Conservation (phyloP, 2,113 vertebrate genomes). For the Otis tarda region DNA sequence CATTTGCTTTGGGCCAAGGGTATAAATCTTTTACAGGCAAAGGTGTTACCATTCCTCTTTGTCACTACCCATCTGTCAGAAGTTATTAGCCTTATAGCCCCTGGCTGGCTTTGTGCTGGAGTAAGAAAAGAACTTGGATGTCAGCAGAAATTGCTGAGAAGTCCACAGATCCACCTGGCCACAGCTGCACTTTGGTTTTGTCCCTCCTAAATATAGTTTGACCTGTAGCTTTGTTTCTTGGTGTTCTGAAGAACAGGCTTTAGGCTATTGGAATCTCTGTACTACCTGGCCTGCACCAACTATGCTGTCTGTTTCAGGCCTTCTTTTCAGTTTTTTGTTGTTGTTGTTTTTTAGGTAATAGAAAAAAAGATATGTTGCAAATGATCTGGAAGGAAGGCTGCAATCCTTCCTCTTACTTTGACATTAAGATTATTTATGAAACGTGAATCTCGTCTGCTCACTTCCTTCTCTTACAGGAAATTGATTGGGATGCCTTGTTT, state of each 20-base stretch:
- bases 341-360: not conserved
- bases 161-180: not conserved
- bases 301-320: not conserved
- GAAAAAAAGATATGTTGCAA: not conserved
- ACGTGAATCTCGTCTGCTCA: not conserved
- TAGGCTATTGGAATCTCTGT: not conserved
- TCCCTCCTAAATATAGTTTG: not conserved
- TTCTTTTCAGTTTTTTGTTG: not conserved
- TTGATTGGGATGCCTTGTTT: slow-evolving; percentile 88
- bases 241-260: not conserved
- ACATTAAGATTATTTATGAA: too few relatives aligned
- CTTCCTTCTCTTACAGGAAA: slow-evolving; percentile 69
- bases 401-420: not conserved
- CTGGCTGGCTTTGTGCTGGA: not conserved
- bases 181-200: not conserved
- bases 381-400: not conserved
- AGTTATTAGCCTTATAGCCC: not conserved
- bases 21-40: not conserved
- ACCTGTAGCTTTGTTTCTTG: not conserved
- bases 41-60: not conserved
- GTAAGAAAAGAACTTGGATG: not conserved
- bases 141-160: not conserved
- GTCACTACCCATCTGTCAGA: not conserved
- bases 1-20: not conserved
- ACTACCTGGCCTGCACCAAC: not conserved